Evolutionary conservation across 2,113 vertebrate species (phyloP).

Genomic region (Willisornis vidua): DNA sequence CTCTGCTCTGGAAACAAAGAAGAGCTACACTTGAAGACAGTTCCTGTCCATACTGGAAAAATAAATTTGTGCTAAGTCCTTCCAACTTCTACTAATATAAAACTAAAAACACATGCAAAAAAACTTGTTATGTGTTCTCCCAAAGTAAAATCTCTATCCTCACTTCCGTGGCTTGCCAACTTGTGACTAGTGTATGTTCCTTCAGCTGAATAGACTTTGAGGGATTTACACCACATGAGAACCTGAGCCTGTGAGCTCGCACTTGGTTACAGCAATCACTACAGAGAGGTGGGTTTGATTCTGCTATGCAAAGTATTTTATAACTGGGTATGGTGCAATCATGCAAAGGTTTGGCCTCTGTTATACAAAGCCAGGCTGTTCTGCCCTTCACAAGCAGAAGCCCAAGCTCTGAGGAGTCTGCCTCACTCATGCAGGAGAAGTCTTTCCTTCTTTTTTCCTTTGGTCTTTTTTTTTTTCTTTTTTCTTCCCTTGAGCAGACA

Average conservation of each 20-base stretch:
- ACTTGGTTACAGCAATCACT: neutral
- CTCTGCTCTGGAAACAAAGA: neutral
- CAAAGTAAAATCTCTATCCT: neutral
- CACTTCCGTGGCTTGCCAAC: neutral
- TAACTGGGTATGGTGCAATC: no score
- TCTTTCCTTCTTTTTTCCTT: neutral
- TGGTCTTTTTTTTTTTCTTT: neutral
- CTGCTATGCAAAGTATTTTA: neutral
- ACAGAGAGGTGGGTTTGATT: neutral
- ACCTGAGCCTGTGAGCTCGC: neutral
- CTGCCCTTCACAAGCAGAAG: neutral
- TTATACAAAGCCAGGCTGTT: neutral
- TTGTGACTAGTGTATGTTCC: neutral
- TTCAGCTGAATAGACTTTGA: neutral
- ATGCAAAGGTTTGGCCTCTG: fast-evolving
- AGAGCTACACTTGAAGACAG: neutral
- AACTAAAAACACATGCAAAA: neutral
- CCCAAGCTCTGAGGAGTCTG: neutral
- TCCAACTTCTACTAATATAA: neutral
- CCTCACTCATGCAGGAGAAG: neutral
- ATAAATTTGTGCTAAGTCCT: neutral
- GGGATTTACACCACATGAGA: neutral
- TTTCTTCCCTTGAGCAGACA: constrained; percentile 44
- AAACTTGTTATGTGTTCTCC: fast-evolving
- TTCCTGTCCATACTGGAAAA: neutral